phyloP scores from a whole-genome alignment of 1,140 invertebrate species.

The Leptoteleia sp. region DNA sequence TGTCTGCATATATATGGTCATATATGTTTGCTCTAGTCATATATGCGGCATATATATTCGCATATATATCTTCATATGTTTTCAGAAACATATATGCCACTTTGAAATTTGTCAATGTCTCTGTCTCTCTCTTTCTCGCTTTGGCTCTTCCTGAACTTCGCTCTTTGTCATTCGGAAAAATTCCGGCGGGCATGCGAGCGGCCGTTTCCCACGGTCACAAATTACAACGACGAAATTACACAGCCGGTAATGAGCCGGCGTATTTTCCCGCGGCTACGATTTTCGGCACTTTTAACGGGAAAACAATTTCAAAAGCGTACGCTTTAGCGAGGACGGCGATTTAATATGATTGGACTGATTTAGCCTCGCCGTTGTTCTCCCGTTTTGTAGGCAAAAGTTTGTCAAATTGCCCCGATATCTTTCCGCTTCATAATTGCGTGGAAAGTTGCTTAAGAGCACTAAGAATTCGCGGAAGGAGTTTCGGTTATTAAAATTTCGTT shows the following conservation, averaged over 20 bases:
- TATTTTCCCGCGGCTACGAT: constrained; percentile 23
- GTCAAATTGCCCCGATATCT: constrained; percentile 1
- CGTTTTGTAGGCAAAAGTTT: constrained; percentile 4
- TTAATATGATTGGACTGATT: constrained; percentile 16
- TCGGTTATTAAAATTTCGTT: not conserved
- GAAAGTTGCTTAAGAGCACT: not conserved
- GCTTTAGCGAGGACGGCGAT: constrained; percentile 3
- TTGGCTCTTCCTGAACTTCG: constrained; percentile 32
- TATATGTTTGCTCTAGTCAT: too few relatives aligned
- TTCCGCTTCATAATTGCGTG: constrained; percentile 4
- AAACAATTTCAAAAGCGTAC: constrained; percentile 21
- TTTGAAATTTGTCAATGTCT: too few relatives aligned
- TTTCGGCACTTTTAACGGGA: constrained; percentile 10
- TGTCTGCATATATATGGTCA: too few relatives aligned
- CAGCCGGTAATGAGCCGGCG: constrained; percentile 47
- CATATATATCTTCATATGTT: too few relatives aligned
- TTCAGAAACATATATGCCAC: too few relatives aligned
- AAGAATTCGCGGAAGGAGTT: not conserved
- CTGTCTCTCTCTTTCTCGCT: too few relatives aligned
- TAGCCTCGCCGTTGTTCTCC: not conserved
- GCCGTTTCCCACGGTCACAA: constrained; percentile 63
- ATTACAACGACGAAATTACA: constrained; percentile 67
- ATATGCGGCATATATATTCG: too few relatives aligned
- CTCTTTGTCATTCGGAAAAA: constrained; percentile 39
- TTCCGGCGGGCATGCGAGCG: constrained; percentile 18